Evolutionary conservation across 2,797 vertebrate species (phyloP), one percentile per base, ranked within the genome.

Genomic region (Remorina albescens): DNA sequence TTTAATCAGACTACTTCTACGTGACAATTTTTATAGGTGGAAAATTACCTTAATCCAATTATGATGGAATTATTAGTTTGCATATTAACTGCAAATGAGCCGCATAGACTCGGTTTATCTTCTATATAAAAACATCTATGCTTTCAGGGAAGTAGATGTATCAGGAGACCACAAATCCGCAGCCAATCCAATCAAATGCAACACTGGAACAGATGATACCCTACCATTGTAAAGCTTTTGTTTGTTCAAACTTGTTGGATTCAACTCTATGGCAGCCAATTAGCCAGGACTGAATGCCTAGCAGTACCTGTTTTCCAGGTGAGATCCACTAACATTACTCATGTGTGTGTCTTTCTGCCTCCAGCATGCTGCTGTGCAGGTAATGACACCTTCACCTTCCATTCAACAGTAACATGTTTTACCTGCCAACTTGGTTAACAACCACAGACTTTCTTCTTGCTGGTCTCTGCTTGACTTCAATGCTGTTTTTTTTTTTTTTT

Each of bases 261-360:
- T 46, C 6, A 57, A 36, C 8, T 8, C 6, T 8, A 30, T 18
- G 41, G 41, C 2, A 18, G 41, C 7, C 6, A 5, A 18, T 42
- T 18, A 18, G 16, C 2, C 2, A 37, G 44, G 59, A 36, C 5
- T 44, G 71, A 70, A 37, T 61, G 57, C 23, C 67, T n/a, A 30
- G 34, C 21, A 23, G 54, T 36, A 2, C 30, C 46, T 49, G 61
- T 88, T 88, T 84, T 87, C 88, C 75, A 83, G 73, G 73, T 81
- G 82, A 82, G 69, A 76, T 70, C 46, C 71, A 66, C 23, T 72
- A 69, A 83, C 71, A 82, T 88, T 71, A 74, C 71, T 79, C 81
- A 80, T 71, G 70, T 41, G 76, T 50, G 16, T 54, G 69, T 74
- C 19, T 61, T 19, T 57, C 30, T 67, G 58, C 57, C 81, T 84